A percentile compares a stretch with the other conserved stretches of the same genome.
Conservation (phyloP, 2,888 invertebrate genomes). For the Agrochola macilenta region DNA sequence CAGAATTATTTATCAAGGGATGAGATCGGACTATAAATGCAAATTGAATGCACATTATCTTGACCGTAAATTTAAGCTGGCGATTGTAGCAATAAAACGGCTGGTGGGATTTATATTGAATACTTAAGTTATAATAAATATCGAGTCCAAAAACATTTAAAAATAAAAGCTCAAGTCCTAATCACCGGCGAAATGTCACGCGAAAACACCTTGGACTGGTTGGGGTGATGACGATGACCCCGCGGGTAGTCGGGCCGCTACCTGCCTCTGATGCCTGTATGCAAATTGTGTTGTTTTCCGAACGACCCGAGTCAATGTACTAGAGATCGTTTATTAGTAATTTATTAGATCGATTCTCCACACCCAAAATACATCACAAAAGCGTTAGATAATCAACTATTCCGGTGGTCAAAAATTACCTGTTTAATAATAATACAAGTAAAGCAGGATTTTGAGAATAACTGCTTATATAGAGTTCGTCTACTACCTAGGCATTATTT, state of each 20-base stretch:
- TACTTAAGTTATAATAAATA: slow-evolving; percentile 59
- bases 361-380: slow-evolving; percentile 66
- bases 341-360: slow-evolving; percentile 83
- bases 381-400: slow-evolving; percentile 57
- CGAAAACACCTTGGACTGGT: slow-evolving; percentile 83
- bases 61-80: slow-evolving; percentile 59
- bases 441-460: slow-evolving; percentile 51
- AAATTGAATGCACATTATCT: slow-evolving; percentile 51
- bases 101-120: too few species aligned
- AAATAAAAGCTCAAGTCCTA: slow-evolving; percentile 77
- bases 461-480: slow-evolving; percentile 44
- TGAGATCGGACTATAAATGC: slow-evolving; percentile 24
- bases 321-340: slow-evolving; percentile 79
- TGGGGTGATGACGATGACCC: slow-evolving; percentile 87
- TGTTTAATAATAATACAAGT: slow-evolving; percentile 57
- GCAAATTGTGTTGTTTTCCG: slow-evolving; percentile 86
- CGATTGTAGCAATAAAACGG: slow-evolving; percentile 68
- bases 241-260: slow-evolving; percentile 76
- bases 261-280: slow-evolving; percentile 86
- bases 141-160: slow-evolving; percentile 62
- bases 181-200: slow-evolving; percentile 85
- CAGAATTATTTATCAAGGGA: slow-evolving; percentile 41
- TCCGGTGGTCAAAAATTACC: slow-evolving; percentile 50
- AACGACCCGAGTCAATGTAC: slow-evolving; percentile 83
- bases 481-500: background rate